A percentile compares a stretch with the other conserved stretches of the same genome.
These are phyloP conservation scores for Paracyclopina nana DNA, from an alignment of 1,140 invertebrate genomes.

Conservation along the genomic window DNA sequence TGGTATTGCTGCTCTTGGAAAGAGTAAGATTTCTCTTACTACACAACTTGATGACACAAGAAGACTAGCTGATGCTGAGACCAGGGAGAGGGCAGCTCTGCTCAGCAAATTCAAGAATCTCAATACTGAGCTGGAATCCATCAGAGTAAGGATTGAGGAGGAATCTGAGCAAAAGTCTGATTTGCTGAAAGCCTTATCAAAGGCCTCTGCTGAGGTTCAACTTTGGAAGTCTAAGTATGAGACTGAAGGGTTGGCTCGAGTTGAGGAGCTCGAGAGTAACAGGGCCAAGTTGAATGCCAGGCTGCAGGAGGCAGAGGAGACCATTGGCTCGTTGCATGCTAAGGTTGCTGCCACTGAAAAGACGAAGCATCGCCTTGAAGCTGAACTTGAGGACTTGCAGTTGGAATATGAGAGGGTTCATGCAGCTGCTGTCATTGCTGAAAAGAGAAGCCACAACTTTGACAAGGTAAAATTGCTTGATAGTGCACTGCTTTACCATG, in stretches of 20 bases:
- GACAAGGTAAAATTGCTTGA: conserved; percentile 38
- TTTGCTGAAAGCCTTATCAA: conserved; percentile 2
- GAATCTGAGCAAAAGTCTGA: conserved; percentile 2
- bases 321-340: conserved; percentile 52
- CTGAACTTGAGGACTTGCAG: conserved; percentile 31
- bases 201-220: conserved; percentile 31
- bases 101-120: conserved; percentile 13
- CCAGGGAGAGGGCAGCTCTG: conserved; percentile 21
- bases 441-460: conserved; percentile 41
- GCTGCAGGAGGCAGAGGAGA: conserved; percentile 56
- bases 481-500: neutral
- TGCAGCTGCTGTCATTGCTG: conserved; percentile 31
- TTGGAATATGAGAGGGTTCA: conserved; percentile 38
- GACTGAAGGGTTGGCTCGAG: conserved; percentile 25
- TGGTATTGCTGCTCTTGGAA: conserved; percentile 81
- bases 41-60: conserved; percentile 93
- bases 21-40: conserved; percentile 86
- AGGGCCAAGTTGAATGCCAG: conserved; percentile 78
- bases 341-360: conserved; percentile 35
- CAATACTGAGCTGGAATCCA: conserved; percentile 6
- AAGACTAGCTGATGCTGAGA: conserved; percentile 87
- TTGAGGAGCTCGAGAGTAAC: conserved; percentile 90
- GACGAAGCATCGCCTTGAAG: conserved; percentile 30
- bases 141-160: conserved; percentile 17
- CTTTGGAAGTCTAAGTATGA: conserved; percentile 31